Percentiles rank a stretch among this genome's conserved stretches.
Evolutionary conservation across 2,888 invertebrate species (phyloP).

Genomic region (Lordiphosa fenestrarum): DNA sequence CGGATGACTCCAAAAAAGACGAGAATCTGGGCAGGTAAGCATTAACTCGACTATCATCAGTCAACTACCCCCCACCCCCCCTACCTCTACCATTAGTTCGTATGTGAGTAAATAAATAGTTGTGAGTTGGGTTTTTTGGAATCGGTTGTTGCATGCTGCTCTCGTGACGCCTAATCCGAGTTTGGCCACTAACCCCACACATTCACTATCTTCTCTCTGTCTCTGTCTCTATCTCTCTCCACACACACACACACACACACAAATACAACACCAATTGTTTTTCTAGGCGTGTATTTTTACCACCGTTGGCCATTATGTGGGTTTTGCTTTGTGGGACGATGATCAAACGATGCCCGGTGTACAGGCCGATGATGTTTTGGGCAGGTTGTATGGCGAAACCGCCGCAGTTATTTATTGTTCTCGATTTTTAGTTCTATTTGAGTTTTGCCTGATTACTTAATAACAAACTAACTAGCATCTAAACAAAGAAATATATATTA

Average conservation of each 20-base stretch:
- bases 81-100: background rate
- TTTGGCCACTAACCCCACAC: too few relatives aligned
- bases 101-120: constrained; percentile 48
- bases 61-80: background rate
- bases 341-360: constrained; percentile 89
- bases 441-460: constrained; percentile 10
- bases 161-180: too few relatives aligned
- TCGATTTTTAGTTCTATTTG: constrained; percentile 25
- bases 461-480: constrained; percentile 23
- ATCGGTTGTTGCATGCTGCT: constrained; percentile 10
- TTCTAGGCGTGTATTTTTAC: constrained; percentile 87
- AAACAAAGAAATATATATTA: constrained; percentile 9
- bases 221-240: constrained; percentile 19
- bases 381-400: constrained; percentile 84
- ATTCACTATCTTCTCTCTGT: constrained; percentile 12
- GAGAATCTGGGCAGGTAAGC: constrained; percentile 94
- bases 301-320: constrained; percentile 87
- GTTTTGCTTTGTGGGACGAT: constrained; percentile 90
- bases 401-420: background rate
- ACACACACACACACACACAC: constrained; percentile 33
- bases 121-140: too few relatives aligned
- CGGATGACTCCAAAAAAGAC: constrained; percentile 93
- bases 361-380: constrained; percentile 90
- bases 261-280: constrained; percentile 36
- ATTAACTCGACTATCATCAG: background rate